Base-by-base conservation (phyloP, 2,888 invertebrate genomes). In the Lycia hirtaria region DNA sequence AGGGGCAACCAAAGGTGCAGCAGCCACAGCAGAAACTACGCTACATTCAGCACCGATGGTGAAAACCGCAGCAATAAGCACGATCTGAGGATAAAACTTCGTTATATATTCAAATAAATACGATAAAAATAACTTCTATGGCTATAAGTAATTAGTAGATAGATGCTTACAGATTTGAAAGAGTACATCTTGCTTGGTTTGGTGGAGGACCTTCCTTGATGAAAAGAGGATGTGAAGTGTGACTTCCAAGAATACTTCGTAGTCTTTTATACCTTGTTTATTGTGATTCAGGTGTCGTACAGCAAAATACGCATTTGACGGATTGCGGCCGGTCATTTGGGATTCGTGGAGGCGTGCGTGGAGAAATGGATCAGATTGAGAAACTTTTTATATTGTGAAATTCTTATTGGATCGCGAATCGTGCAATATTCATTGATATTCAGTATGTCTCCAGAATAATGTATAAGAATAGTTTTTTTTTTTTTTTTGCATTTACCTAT, bases 301-400 rank as follows among this genome's bases (percentile, higher is more conserved):
- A 61, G 60, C 74, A 73, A 84, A 86, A 80, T 80, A 75, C 80
- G 77, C 86, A 83, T 87, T 88, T 89, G 87, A 87, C 76, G 78
- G 78, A 88, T 87, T 83, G 84, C 85, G 79, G 69, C 65, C 67
- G 77, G 78, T 83, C 90, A 85, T 76, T 91, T 88, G 83, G 87
- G 87, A 91, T 91, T 92, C 90, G 81, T 70, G 50, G 71, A 75
- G 75, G 85, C 83, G 73, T 81, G 78, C 79, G 68, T 63, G 72
- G 86, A 87, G 90, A 92, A 92, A 90, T 92, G 90, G 88, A 89
- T 80, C 88, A 87, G 68, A 81, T 88, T 89, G 79, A 71, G 81
- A 86, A 87, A 88, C 76, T 76, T 79, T 78, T 66, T 81, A 70
- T 58, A 61, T 81, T 82, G 82, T 78, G 81, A 85, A 86, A 83